Evolutionary conservation across 2,113 vertebrate genomes (phyloP), one percentile per base, ranked within the genome.

Genomic region (Propithecus coquereli): DNA sequence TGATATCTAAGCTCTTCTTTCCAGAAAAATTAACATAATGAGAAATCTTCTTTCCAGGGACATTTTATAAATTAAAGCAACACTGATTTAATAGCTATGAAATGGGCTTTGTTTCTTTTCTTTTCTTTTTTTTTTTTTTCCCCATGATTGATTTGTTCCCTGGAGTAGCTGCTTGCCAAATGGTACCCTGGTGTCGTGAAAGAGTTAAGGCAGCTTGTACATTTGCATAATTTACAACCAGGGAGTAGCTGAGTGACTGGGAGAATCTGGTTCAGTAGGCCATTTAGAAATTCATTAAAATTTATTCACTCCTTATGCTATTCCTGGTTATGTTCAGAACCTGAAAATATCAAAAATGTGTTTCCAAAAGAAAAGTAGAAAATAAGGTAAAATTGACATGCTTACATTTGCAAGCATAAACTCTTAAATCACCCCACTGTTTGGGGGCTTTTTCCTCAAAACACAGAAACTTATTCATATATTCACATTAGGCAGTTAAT

Each of bases 401-500:
- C 57, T 91, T 89, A 87, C 16, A 89, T 70, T 30, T 32, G 4
- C 40, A 95, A 93, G 68, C 80, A 34, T 59, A 96, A 95, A 91
- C 73, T 90, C 63, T 86, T 97, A 97, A 98, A 98, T 98, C 96
- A 98, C 73, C 92, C 87, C 66, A 57, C 71, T 97, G 95, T 98
- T 98, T 97, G 45, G 84, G 97, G 94, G 71, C 2, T 65, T 95
- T 97, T 98, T 88, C 95, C 83, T 94, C 96, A 91, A 94, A 94
- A 92, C 79, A 90, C 59, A 94, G 92, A 97, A 95, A 97, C 87
- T 94, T 98, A 98, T 98, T 98, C 98, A 98, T 98, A 99, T 98
- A 98, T 98, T 98, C 97, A 98, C 98, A 98, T 98, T 98, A 98
- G 95, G 96, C 97, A 98, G 98, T 97, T 98, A 98, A 98, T 97